Evolutionary conservation across 2,797 vertebrate genomes (phyloP), one percentile per base, ranked within the genome.

Genomic region (Intellagama lesueurii): DNA sequence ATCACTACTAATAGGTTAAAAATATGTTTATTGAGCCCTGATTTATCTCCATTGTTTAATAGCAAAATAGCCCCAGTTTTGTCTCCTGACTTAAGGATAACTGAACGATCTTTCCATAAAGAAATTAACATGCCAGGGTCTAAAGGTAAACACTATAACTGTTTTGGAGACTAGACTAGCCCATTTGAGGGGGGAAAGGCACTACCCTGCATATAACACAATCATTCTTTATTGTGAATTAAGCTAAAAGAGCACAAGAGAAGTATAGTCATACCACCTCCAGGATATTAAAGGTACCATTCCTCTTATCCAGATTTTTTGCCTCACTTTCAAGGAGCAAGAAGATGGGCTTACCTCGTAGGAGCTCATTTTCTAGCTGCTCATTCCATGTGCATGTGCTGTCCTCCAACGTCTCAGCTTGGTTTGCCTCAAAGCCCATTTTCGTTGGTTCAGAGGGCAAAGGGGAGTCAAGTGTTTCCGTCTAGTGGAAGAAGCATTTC

Each of bases 311-410:
- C 40, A 35, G n/a, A 64, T 64, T 73, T 75, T 40, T 72, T 40
- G 19, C 30, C 32, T 1, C 35, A 6, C 5, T 11, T 85, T 49
- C 68, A 82, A 91, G 30, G 12, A 1, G 17, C 28, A 89, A 60
- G 81, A 89, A 75, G 3, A 75, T 1, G 82, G 8, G 91, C 96
- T 97, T 93, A 97, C 97, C 97, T 94, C 91, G 95, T 91, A 97
- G 96, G 91, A 96, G 89, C 82, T 98, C 97, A 11, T 95, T 96
- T 89, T 97, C 97, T 7, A 97, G 91, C 86, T 95, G 83, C 4
- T 95, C 85, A n/a, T 95, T 95, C 96, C 96, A 96, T 0, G 92
- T 95, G 73, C 95, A 69, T 3, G 35, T 69, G 49, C 80, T 95
- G 30, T 94, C 94, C 44, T 95, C 95, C 91, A 93, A 91, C 84